phyloP scores from a whole-genome alignment of 2,888 invertebrate genomes.

The Melitaea athalia region DNA sequence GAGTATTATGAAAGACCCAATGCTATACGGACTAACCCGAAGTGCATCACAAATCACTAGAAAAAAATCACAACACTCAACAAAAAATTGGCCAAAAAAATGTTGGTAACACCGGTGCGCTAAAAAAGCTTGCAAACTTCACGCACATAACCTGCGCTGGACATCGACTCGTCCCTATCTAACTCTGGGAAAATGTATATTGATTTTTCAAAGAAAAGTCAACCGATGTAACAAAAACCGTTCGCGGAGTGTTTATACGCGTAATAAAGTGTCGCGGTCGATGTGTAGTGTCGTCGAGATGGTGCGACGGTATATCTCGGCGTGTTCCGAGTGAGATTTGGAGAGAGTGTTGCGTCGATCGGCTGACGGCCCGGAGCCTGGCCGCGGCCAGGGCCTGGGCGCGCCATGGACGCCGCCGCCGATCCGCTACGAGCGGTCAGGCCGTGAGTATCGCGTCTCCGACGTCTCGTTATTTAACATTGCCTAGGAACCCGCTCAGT shows the following conservation, averaged over 20 bases:
- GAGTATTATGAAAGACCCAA: conserved; percentile 73
- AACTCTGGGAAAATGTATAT: conserved; percentile 83
- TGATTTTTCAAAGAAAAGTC: conserved; percentile 84
- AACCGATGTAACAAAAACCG: conserved; percentile 82
- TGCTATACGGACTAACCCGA: conserved; percentile 57
- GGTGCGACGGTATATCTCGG: conserved; percentile 78
- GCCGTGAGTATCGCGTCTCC: conserved; percentile 74
- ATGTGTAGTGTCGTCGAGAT: conserved; percentile 79
- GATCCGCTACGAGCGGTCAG: conserved; percentile 79
- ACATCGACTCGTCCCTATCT: conserved; percentile 83
- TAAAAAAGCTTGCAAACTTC: conserved; percentile 84
- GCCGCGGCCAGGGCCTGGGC: conserved; percentile 79
- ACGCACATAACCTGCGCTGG: conserved; percentile 83
- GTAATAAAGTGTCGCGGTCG: conserved; percentile 74
- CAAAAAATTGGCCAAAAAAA: conserved; percentile 82
- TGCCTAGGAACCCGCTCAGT: conserved; percentile 50
- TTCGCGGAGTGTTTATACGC: conserved; percentile 81
- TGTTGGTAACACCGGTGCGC: conserved; percentile 83
- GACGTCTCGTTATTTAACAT: conserved; percentile 47
- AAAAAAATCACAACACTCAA: conserved; percentile 82
- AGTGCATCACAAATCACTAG: conserved; percentile 72
- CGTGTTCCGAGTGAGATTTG: conserved; percentile 77
- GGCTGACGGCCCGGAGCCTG: conserved; percentile 78
- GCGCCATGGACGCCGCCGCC: conserved; percentile 79
- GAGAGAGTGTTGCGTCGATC: conserved; percentile 79